Conservation (phyloP, 2,888 invertebrate species). For the Empis stercorea region DNA sequence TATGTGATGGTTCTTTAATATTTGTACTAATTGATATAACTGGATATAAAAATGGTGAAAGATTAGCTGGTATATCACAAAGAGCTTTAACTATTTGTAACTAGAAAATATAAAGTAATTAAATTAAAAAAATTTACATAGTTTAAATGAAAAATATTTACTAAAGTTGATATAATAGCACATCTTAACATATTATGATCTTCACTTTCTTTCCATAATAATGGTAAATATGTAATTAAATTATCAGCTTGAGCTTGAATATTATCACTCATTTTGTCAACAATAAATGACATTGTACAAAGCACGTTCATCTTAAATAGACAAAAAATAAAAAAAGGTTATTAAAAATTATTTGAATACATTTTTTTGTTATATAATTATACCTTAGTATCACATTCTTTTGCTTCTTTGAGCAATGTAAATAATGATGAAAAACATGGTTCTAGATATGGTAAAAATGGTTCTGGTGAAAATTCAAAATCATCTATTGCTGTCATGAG, state of each 20-base stretch:
- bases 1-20: slow-evolving; percentile 62
- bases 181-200: slow-evolving; percentile 83
- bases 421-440: slow-evolving; percentile 68
- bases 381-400: slow-evolving; percentile 86
- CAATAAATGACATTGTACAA: slow-evolving; percentile 76
- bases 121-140: too few relatives aligned
- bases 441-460: slow-evolving; percentile 73
- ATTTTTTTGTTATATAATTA: too few relatives aligned
- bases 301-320: slow-evolving; percentile 69
- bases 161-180: slow-evolving; percentile 76
- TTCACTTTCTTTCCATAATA: slow-evolving; percentile 78
- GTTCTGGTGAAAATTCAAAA: slow-evolving; percentile 79
- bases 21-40: slow-evolving; percentile 67
- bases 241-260: slow-evolving; percentile 53
- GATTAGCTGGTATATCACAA: slow-evolving; percentile 43
- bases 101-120: slow-evolving; percentile 25
- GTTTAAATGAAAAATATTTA: slow-evolving; percentile 21
- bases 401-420: slow-evolving; percentile 69
- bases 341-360: background rate
- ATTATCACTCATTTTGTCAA: slow-evolving; percentile 69
- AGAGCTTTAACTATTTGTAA: slow-evolving; percentile 65
- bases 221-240: slow-evolving; percentile 70
- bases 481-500: slow-evolving; percentile 77
- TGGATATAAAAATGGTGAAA: slow-evolving; percentile 50
- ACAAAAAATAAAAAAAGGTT: background rate